phyloP scores from a whole-genome alignment of 2,113 vertebrate genomes.

The Alethe castanea region DNA sequence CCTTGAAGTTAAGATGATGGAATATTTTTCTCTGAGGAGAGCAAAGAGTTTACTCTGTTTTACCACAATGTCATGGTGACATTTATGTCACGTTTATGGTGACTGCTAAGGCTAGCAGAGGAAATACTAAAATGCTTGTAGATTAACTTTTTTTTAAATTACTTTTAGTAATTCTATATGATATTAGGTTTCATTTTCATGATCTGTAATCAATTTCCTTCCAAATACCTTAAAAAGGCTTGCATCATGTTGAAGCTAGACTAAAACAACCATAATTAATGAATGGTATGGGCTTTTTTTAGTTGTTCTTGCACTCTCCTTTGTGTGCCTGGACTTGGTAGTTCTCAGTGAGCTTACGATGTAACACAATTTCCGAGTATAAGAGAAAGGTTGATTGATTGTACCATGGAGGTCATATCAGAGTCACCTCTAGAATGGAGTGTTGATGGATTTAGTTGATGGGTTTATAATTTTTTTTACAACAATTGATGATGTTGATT shows the following conservation, averaged over 20 bases:
- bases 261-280: background rate
- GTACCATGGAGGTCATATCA: background rate
- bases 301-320: background rate
- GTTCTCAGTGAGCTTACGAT: background rate
- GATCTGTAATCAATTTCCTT: background rate
- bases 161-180: background rate
- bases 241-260: background rate
- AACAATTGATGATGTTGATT: background rate
- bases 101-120: background rate
- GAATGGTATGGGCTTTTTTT: accelerated
- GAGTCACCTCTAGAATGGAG: background rate
- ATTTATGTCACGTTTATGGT: background rate
- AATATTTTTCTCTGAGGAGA: background rate
- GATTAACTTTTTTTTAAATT: background rate
- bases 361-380: background rate
- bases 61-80: background rate
- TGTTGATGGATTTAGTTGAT: background rate
- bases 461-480: background rate
- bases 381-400: background rate
- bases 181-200: background rate
- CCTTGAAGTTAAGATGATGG: background rate
- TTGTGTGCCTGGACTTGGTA: background rate
- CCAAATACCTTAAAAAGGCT: background rate
- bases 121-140: background rate
- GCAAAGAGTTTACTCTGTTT: background rate